Evolutionary conservation across 2,888 invertebrate genomes (phyloP), one percentile per base, ranked within the genome.

Genomic region (Tribolium freemani): DNA sequence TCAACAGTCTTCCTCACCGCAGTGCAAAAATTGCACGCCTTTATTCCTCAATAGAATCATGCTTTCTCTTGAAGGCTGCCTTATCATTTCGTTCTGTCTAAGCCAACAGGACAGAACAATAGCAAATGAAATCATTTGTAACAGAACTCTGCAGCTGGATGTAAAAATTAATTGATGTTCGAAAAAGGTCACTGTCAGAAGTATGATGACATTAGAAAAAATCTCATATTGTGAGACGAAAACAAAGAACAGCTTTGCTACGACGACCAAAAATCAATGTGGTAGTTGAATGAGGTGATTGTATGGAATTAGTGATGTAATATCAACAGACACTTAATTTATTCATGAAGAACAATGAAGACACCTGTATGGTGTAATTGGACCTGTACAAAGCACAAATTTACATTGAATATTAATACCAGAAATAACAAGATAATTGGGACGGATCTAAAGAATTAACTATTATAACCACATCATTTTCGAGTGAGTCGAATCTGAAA

Each of bases 251-350:
- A 8, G 38, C n/a, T 38, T 38, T 38, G 38, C 6, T 9, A n/a
- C 38, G 3, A 38, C 38, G n/a, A 38, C 38, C 38, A 38, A 38
- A 38, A 38, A 38, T 38, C 50, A 51, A 63, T 51, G 30, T 50
- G 50, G 46, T 48, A 11, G 13, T 20, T 48, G 20, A 46, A 61
- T 48, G 26, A 48, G 20, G 21, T 70, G 51, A 70, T 70, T 64
- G 56, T 70, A 70, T 64, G 31, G 64, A 70, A 70, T 70, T 70
- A 70, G 56, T 56, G 56, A 9, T 57, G 57, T 64, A 56, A 70
- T 70, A 56, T 70, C 61, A 70, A 64, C 70, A 38, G 58, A 58
- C 58, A 68, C 48, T 68, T 70, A 70, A 70, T 70, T 70, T 63
- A 70, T 70, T 64, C 70, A 56, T 50, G 16, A 30, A 51, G 64